These are phyloP conservation scores for Phrynocephalus forsythii DNA, from an alignment of 2,797 vertebrate genomes.

Conservation along the genomic window DNA sequence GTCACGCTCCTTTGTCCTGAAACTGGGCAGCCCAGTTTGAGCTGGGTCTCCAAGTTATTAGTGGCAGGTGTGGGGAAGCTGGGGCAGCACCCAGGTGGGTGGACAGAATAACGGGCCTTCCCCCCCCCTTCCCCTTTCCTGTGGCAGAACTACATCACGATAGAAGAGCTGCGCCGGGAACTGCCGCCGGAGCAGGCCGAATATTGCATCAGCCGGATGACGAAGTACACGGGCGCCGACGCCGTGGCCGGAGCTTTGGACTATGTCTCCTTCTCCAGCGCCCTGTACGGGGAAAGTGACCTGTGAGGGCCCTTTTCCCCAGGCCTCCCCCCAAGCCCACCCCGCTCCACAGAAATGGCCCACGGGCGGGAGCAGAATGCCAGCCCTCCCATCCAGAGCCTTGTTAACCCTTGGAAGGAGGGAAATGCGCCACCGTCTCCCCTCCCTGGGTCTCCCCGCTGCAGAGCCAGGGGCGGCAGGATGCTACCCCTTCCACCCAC, in stretches of 20 bases:
- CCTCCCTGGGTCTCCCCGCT: conserved; percentile 2
- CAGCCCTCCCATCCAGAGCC: neutral
- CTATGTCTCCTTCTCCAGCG: conserved; percentile 94
- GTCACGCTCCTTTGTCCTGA: too few species aligned
- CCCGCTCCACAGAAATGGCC: neutral
- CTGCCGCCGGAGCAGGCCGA: conserved; percentile 90
- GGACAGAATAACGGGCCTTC: neutral
- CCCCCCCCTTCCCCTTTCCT: neutral
- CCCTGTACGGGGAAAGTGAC: conserved; percentile 91
- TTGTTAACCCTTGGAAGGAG: neutral
- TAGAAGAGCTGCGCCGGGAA: conserved; percentile 89
- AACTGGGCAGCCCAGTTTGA: too few species aligned
- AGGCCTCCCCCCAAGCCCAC: neutral
- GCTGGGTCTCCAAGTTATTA: too few species aligned
- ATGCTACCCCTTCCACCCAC: neutral
- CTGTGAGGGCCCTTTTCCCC: conserved; percentile 76
- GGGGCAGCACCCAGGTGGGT: neutral
- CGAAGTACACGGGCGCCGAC: conserved; percentile 81
- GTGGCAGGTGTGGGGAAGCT: too few species aligned
- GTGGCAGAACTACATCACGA: conserved; percentile 85
- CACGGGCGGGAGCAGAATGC: neutral
- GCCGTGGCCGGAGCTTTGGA: conserved; percentile 83
- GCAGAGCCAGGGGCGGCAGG: neutral
- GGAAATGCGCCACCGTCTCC: conserved; percentile 46
- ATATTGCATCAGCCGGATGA: conserved; percentile 93